Conservation (phyloP, 2,113 vertebrate species). For the Microcebus lehilahytsara region DNA sequence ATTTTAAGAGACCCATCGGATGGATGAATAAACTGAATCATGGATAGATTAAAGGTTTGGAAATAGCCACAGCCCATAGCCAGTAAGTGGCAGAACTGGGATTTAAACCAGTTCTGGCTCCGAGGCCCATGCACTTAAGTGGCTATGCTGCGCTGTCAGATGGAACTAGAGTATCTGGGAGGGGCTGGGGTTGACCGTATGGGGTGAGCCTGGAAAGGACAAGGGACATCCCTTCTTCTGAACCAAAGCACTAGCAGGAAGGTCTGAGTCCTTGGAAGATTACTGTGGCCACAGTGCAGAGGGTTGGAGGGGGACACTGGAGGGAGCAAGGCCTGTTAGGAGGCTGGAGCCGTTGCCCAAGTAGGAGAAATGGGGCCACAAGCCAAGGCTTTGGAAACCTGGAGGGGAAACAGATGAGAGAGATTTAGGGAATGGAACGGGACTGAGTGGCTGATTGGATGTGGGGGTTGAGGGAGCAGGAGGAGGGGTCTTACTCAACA, state of each 20-base stretch:
- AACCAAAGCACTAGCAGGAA: not conserved
- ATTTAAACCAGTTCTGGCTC: not conserved
- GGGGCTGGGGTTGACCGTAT: accelerated
- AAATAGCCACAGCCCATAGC: not conserved
- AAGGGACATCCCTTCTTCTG: not conserved
- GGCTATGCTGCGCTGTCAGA: not conserved
- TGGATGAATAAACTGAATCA: not conserved
- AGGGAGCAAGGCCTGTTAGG: not conserved
- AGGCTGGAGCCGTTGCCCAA: not conserved
- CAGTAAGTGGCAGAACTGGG: not conserved
- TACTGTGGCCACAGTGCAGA: not conserved
- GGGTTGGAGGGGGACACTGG: not conserved
- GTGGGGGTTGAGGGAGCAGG: not conserved
- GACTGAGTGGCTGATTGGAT: not conserved
- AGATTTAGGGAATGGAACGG: too few species aligned
- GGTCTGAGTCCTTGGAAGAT: not conserved
- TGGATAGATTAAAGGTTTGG: not conserved
- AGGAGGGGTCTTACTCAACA: not conserved
- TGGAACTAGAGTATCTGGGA: not conserved
- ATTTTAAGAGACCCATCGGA: not conserved
- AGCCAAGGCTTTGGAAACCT: not conserved
- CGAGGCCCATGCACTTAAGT: not conserved
- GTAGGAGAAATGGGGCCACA: not conserved
- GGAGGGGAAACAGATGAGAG: not conserved
- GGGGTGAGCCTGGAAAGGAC: not conserved